Percentiles rank a stretch among this genome's conserved stretches.
phyloP scores from a whole-genome alignment of 1,140 invertebrate genomes.

The Mylabris phalerata region DNA sequence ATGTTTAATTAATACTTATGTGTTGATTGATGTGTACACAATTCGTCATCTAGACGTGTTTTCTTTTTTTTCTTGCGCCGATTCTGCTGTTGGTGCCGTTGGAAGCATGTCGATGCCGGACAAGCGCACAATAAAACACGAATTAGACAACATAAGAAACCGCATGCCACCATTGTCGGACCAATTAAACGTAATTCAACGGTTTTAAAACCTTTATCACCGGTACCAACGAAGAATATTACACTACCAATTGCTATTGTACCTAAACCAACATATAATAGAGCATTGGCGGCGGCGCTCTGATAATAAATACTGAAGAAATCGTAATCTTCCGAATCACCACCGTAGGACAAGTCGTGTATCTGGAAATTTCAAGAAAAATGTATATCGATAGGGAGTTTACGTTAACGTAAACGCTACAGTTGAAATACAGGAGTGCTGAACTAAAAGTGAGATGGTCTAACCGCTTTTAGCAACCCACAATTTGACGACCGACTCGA shows the following conservation, averaged over 20 bases:
- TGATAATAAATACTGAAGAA: conserved; percentile 49
- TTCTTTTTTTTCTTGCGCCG: conserved; percentile 22
- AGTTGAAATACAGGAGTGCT: no score
- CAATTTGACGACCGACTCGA: no score
- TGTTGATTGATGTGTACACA: conserved; percentile 29
- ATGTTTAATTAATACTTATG: not conserved
- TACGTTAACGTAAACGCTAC: no score
- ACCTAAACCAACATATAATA: conserved; percentile 78
- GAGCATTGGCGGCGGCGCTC: conserved; percentile 63
- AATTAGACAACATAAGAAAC: conserved; percentile 51
- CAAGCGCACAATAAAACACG: conserved; percentile 53
- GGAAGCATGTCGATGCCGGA: conserved; percentile 38
- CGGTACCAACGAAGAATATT: conserved; percentile 81
- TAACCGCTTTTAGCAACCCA: no score
- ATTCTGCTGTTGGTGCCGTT: conserved; percentile 15
- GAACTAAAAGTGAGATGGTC: no score
- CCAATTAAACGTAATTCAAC: conserved; percentile 75
- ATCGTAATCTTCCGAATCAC: conserved; percentile 57
- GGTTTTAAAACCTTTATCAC: conserved; percentile 84
- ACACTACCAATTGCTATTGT: conserved; percentile 74
- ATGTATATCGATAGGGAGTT: no score
- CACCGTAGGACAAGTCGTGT: conserved; percentile 65
- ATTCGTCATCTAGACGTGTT: conserved; percentile 36
- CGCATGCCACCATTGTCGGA: conserved; percentile 56
- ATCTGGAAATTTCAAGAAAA: conserved; percentile 48